Evolutionary conservation across 2,888 invertebrate species (phyloP).

Genomic region (Pyrrhosoma nymphula): DNA sequence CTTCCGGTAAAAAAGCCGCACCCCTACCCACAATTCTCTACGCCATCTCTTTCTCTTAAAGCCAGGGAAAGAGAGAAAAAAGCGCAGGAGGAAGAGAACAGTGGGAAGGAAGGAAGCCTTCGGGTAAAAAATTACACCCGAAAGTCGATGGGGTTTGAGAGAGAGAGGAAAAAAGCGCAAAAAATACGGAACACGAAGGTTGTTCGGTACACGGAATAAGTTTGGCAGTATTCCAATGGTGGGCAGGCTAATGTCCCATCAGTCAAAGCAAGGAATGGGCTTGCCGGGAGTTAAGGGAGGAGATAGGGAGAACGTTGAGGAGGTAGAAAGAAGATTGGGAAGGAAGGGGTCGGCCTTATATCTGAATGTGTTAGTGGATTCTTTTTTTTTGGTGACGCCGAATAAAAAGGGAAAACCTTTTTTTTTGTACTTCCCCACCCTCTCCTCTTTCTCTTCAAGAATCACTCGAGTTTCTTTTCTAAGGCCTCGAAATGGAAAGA

Average conservation of each 20-base stretch:
- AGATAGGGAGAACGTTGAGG: background rate
- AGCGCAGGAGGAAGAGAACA: background rate
- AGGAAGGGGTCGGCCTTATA: background rate
- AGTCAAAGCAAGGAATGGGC: conserved; percentile 19
- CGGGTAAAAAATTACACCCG: conserved; percentile 42
- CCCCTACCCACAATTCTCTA: background rate
- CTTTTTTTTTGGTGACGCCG: conserved; percentile 35
- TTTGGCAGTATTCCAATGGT: conserved; percentile 56
- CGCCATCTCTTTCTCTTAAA: background rate
- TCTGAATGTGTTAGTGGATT: background rate
- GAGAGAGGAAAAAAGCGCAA: background rate
- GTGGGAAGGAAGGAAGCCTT: background rate
- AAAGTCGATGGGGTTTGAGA: conserved; percentile 3
- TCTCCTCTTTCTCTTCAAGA: background rate
- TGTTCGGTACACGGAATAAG: conserved; percentile 56
- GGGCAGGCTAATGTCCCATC: conserved; percentile 61
- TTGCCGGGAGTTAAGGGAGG: background rate
- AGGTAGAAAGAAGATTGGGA: background rate
- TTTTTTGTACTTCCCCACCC: background rate
- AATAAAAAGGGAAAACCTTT: background rate
- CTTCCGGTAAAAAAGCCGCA: too few species aligned
- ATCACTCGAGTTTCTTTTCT: conserved; percentile 9
- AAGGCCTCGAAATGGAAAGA: conserved; percentile 36
- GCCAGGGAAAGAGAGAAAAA: background rate
- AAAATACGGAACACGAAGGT: conserved; percentile 12